Base-by-base conservation (phyloP, 2,797 vertebrate genomes). In the Harpagifer antarcticus region DNA sequence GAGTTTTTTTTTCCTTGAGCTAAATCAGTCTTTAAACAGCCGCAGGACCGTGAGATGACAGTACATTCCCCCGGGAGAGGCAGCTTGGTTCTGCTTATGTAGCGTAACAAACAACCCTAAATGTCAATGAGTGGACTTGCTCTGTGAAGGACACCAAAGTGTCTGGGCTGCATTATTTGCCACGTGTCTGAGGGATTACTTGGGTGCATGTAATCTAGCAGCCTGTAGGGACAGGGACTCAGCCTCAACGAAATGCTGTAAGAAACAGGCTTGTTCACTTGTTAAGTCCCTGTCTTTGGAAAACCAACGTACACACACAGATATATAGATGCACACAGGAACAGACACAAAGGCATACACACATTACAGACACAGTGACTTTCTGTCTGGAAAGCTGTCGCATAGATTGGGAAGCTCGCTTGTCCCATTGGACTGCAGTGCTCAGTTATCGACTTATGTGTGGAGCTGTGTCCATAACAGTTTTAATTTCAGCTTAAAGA, bases 111-210 rank as follows among this genome's bases (percentile, higher is more conserved):
- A 93, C 90, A 90, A 86, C 72, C 87, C 91, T 90, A 93, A 94
- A 95, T 94, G 91, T 94, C 94, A 94, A 72, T 86, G 89, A 87
- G 84, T 81, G 83, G 87, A 94, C 93, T 93, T 91, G 71, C 74
- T 89, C 87, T 82, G 84, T 94, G 93, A 95, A 95, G 94, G 94
- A 93, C 95, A 92, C 84, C 84, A 84, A 90, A 92, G 89, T 89
- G 89, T 91, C 86, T 91, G 82, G 84, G 82, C 78, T 88, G 88
- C 78, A 83, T 91, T 92, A 91, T 95, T 93, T 88, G 87, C 90
- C 77, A 85, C 19, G 68, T 90, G 86, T 94, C 86, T 83, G 86
- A 88, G 81, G 94, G 94, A 95, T 95, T 96, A 95, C 91, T 89
- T 68, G 86, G 85, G 88, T 87, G 90, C 91, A 85, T 95, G 93